phyloP scores from a whole-genome alignment of 2,113 vertebrate species.

The western clawed frog (Xenopus tropicalis) region UCB_Xtro_10.0 CM004448.2:97505501-97506000 shows the following conservation, averaged over 20 bases:
- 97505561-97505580: too few relatives aligned
- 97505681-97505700: neutral
- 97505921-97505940: conserved; percentile 33
- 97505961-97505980: conserved; percentile 42
- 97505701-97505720: neutral
- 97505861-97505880: conserved; percentile 30
- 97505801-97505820: conserved; percentile 3
- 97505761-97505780: neutral
- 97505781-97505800: conserved; percentile 12
- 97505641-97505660: too few relatives aligned
- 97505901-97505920: conserved; percentile 34
- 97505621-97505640: too few relatives aligned
- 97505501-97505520: too few relatives aligned
- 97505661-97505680: too few relatives aligned
- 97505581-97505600: too few relatives aligned
- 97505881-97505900: conserved; percentile 45
- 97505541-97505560: too few relatives aligned
- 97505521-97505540: too few relatives aligned
- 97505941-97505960: conserved; percentile 45
- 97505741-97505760: neutral
- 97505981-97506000: conserved; percentile 47
- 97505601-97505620: too few relatives aligned
- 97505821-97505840: conserved; percentile 21
- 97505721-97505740: neutral
- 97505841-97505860: conserved; percentile 28